Conservation (phyloP, 2,113 vertebrate species). For the Ameiurus melas region DNA sequence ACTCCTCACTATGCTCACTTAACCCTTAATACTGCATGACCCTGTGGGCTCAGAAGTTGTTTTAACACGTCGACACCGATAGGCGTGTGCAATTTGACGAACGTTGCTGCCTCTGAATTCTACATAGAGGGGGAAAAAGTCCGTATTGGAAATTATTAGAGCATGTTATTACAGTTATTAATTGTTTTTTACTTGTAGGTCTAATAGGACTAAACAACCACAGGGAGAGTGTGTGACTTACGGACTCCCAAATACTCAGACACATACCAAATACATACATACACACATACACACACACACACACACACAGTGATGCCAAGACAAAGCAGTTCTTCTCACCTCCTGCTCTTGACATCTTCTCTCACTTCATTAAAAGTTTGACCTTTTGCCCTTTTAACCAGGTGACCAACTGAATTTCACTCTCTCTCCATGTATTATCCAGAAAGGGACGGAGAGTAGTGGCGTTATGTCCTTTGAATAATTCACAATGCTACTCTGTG, state of each 20-base stretch:
- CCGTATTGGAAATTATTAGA: conserved; percentile 15
- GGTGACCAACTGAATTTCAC: conserved; percentile 38
- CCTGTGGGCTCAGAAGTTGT: not conserved
- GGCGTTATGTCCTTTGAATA: conserved; percentile 26
- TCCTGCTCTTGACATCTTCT: conserved; percentile 64
- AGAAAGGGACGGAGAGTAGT: conserved; percentile 5
- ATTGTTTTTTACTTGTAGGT: not conserved
- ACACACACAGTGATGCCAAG: conserved; percentile 10
- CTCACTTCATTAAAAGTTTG: conserved; percentile 69
- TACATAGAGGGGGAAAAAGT: not conserved
- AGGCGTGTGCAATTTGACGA: not conserved
- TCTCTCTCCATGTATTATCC: not conserved
- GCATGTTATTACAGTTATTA: conserved; percentile 11
- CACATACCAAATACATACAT: conserved; percentile 4
- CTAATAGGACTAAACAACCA: conserved; percentile 10
- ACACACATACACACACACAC: not conserved
- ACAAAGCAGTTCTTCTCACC: conserved; percentile 48
- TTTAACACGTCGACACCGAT: not conserved
- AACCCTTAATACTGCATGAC: not conserved
- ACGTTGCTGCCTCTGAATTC: not conserved
- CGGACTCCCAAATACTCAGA: not conserved
- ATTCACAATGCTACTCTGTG: conserved; percentile 57
- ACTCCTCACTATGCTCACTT: not conserved
- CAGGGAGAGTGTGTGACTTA: not conserved
- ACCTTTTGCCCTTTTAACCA: conserved; percentile 58